Conservation (phyloP, 2,797 vertebrate species). For the Lutjanus campechanus region DNA sequence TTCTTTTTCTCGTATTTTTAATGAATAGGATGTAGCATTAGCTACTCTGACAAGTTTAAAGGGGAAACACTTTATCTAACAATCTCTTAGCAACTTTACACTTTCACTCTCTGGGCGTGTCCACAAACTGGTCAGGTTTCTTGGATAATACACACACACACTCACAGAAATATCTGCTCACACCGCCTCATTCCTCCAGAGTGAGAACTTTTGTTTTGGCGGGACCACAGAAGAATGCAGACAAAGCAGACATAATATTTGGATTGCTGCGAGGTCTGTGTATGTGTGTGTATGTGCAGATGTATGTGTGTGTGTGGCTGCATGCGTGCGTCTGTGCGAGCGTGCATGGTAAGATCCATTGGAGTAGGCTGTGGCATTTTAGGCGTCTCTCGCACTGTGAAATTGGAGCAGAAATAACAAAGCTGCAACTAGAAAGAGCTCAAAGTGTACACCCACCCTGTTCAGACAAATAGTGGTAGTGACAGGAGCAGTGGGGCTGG, state of each 20-base stretch:
- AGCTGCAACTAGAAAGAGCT: slow-evolving; percentile 63
- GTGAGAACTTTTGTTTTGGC: slow-evolving; percentile 89
- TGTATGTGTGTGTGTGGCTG: slow-evolving; percentile 26
- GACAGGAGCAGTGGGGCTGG: slow-evolving; percentile 54
- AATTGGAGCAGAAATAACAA: slow-evolving; percentile 79
- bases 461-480: slow-evolving; percentile 65
- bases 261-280: slow-evolving; percentile 83
- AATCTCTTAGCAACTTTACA: slow-evolving; percentile 51
- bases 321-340: background rate
- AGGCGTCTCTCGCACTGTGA: slow-evolving; percentile 68
- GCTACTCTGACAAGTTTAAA: slow-evolving; percentile 37
- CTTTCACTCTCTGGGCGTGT: slow-evolving; percentile 62
- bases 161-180: slow-evolving; percentile 55
- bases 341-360: slow-evolving; percentile 56
- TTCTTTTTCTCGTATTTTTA: slow-evolving; percentile 2
- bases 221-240: slow-evolving; percentile 85
- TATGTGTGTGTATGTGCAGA: slow-evolving; percentile 49
- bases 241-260: slow-evolving; percentile 91
- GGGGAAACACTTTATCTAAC: slow-evolving; percentile 54
- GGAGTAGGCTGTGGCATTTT: slow-evolving; percentile 74
- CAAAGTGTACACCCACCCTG: slow-evolving; percentile 59
- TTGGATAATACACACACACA: slow-evolving; percentile 50
- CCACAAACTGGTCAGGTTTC: slow-evolving; percentile 52
- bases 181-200: slow-evolving; percentile 75
- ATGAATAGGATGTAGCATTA: slow-evolving; percentile 26